Percentiles rank a stretch among this genome's conserved stretches.
phyloP scores from a whole-genome alignment of 2,888 invertebrate species.

The Caenorhabditis sulstoni region DNA sequence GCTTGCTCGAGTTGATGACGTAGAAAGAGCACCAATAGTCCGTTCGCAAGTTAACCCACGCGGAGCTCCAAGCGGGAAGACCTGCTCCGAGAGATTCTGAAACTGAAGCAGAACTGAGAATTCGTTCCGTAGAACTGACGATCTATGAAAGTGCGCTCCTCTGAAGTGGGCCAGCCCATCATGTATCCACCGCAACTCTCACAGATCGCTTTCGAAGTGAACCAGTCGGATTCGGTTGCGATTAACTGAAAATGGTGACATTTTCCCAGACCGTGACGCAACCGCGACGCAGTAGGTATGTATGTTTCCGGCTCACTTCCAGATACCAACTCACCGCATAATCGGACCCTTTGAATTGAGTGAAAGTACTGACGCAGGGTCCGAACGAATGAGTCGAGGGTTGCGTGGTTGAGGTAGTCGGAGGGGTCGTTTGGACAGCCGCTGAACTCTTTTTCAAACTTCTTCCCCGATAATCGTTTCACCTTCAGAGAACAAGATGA shows the following conservation, averaged over 20 bases:
- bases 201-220: slow-evolving; percentile 11
- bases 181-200: slow-evolving; percentile 11
- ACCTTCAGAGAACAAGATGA: too few species aligned
- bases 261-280: too few species aligned
- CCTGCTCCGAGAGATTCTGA: slow-evolving; percentile 11
- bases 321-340: slow-evolving; percentile 11
- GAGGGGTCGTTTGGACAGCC: neutral
- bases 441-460: neutral
- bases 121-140: neutral
- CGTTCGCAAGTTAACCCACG: slow-evolving; percentile 6
- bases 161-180: slow-evolving; percentile 14
- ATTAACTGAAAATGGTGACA: neutral
- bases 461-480: too few species aligned
- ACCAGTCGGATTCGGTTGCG: slow-evolving; percentile 2
- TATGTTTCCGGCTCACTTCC: too few species aligned
- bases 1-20: slow-evolving; percentile 16
- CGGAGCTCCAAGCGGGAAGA: slow-evolving; percentile 4
- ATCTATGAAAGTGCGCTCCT: slow-evolving; percentile 2
- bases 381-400: slow-evolving; percentile 1
- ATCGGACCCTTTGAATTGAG: neutral
- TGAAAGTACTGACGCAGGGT: neutral
- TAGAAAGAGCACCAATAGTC: slow-evolving; percentile 23
- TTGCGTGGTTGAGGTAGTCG: neutral
- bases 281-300: too few species aligned
- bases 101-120: too few species aligned